A percentile compares a stretch with the other conserved stretches of the same genome.
These are phyloP conservation scores for Pseudanteris insignis DNA, from an alignment of 2,888 invertebrate species.

Conservation along the genomic window DNA sequence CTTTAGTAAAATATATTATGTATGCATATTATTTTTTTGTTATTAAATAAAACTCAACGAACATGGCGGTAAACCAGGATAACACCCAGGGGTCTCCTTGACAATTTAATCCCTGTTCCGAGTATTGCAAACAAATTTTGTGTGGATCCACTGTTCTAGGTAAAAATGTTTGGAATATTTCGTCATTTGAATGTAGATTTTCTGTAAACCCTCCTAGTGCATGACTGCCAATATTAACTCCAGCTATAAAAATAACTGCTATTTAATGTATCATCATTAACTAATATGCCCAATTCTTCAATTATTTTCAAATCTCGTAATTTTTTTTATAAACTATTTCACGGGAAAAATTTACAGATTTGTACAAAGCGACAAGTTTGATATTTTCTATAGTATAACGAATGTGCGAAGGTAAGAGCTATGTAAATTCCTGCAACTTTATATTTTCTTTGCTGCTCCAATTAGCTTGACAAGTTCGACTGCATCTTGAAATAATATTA, in stretches of 20 bases:
- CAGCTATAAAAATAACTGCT: constrained; percentile 47
- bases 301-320: constrained; percentile 48
- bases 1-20: too few relatives aligned
- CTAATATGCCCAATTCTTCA: constrained; percentile 46
- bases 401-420: constrained; percentile 44
- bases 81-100: too few relatives aligned
- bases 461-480: constrained; percentile 55
- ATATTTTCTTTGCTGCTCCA: constrained; percentile 50
- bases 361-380: constrained; percentile 51
- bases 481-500: constrained; percentile 53
- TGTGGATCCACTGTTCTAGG: too few relatives aligned
- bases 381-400: constrained; percentile 47
- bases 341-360: constrained; percentile 49
- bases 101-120: too few relatives aligned
- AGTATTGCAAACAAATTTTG: too few relatives aligned
- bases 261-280: constrained; percentile 40
- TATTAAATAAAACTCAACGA: too few relatives aligned
- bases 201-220: constrained; percentile 54
- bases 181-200: too few relatives aligned
- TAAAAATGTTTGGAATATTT: too few relatives aligned
- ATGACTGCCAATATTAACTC: constrained; percentile 46
- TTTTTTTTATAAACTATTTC: constrained; percentile 44
- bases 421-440: constrained; percentile 54
- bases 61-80: too few relatives aligned
- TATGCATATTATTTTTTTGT: too few relatives aligned